A percentile compares a stretch with the other conserved stretches of the same genome.
Evolutionary conservation across 2,113 vertebrate genomes (phyloP).

Genomic region (Planiliza haematocheilus): DNA sequence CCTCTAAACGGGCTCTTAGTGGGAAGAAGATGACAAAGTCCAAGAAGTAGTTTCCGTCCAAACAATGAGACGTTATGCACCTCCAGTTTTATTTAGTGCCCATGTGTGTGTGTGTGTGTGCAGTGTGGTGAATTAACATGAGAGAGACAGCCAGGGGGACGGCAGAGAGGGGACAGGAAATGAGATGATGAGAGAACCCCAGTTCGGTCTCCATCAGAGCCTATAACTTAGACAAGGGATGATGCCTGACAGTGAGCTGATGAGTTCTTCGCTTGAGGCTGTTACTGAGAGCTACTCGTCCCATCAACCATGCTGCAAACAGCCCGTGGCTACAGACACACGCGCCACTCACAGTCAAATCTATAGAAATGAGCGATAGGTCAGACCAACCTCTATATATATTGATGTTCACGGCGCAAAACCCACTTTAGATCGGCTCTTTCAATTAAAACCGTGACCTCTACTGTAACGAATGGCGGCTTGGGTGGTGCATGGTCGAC

Average conservation of each 20-base stretch:
- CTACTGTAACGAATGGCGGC: conserved; percentile 2
- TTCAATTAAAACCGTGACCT: conserved; percentile 29
- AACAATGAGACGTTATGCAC: conserved; percentile 59
- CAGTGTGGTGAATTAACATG: conserved; percentile 18
- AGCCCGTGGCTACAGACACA: conserved; percentile 32
- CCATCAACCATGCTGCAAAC: conserved; percentile 44
- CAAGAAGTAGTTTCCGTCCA: conserved; percentile 56
- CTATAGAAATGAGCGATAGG: conserved; percentile 33
- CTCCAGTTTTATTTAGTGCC: conserved; percentile 17
- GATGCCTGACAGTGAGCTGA: conserved; percentile 36
- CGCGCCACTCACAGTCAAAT: conserved; percentile 32
- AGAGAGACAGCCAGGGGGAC: conserved; percentile 1
- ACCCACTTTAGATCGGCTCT: background rate
- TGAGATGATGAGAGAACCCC: conserved; percentile 17
- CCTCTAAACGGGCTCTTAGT: conserved; percentile 60
- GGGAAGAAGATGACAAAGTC: conserved; percentile 54
- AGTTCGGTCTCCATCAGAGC: conserved; percentile 32
- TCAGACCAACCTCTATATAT: background rate
- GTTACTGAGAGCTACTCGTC: conserved; percentile 21
- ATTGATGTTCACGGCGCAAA: background rate
- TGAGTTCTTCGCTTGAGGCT: conserved; percentile 22
- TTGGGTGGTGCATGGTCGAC: background rate
- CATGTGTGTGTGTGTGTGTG: conserved; percentile 36
- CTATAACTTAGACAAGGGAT: conserved; percentile 15
- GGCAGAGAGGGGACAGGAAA: conserved; percentile 46